Evolutionary conservation across 1,140 invertebrate species (phyloP), one percentile per base, ranked within the genome.

Genomic region (Cotesia typhae): DNA sequence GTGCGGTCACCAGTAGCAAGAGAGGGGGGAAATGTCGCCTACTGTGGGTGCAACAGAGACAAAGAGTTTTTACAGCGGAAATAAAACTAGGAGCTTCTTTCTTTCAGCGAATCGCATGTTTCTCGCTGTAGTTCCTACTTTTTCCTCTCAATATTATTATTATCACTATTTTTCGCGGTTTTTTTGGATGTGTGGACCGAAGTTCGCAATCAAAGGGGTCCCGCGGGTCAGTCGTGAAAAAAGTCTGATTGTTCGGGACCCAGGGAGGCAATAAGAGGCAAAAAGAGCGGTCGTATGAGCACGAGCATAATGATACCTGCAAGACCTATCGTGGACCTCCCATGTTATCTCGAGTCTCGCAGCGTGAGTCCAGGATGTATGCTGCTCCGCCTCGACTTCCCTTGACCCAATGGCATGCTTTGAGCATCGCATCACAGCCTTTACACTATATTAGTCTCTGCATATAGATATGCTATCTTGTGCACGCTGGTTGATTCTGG

Each of bases 331-430:
- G 59, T 10, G 14, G n/a, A 14, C 10, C 20, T 36, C 20, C 10
- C 17, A 36, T 12, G 59, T 60, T 63, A 20, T 71, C 12, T 36
- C 9, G 37, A 55, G 17, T 17, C 64, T 12, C 59, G 37, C 61
- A 64, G 61, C 61, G 38, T 64, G 61, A 36, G 14, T 64, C 61
- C 61, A 64, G 37, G 14, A 37, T 38, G n/a, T 10, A 28, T 20
- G 53, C 17, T 57, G 28, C 59, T 28, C 28, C 17, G 28, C 28
- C 37, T 64, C 4, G n/a, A 38, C 37, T 38, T 64, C 36, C 37
- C 61, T 66, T 72, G 71, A 72, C 71, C 71, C 57, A 72, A 65
- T 72, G 65, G 55, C 71, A 72, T 65, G 71, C 65, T 61, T 72
- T 28, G 28, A 28, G 28, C 28, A 28, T 2, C 28, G 28, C 28